These are phyloP conservation scores for Beaufortia kweichowensis DNA, from an alignment of 2,113 vertebrate genomes.

Conservation along the genomic window DNA sequence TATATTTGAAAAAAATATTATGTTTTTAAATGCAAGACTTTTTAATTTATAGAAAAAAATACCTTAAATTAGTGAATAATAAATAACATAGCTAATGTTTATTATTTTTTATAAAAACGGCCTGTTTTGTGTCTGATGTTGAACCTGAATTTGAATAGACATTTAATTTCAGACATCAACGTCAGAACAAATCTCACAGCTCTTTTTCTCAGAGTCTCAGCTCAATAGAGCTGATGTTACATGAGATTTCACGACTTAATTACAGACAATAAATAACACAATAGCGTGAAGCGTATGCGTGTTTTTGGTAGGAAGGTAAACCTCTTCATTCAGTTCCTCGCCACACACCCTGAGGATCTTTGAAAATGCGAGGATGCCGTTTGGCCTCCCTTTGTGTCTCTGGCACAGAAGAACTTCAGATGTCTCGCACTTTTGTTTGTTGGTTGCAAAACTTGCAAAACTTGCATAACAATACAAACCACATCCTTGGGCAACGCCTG, in stretches of 20 bases:
- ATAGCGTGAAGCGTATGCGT: conserved; percentile 18
- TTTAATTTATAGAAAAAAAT: no score
- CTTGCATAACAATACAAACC: conserved; percentile 36
- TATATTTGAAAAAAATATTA: no score
- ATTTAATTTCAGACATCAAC: background rate
- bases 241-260: conserved; percentile 29
- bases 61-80: no score
- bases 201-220: background rate
- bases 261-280: conserved; percentile 42
- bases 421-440: conserved; percentile 18
- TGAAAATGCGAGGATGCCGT: conserved; percentile 16
- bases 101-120: no score
- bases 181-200: background rate
- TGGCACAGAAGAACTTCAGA: conserved; percentile 24
- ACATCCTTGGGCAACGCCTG: conserved; percentile 23
- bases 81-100: no score
- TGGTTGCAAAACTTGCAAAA: background rate
- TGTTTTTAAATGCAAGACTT: no score
- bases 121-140: background rate
- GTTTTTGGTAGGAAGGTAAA: conserved; percentile 14
- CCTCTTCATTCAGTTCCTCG: conserved; percentile 21
- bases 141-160: background rate
- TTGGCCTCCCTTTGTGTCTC: conserved; percentile 17
- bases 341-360: conserved; percentile 26
- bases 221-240: conserved; percentile 9